These are phyloP conservation scores for Icerya purchasi DNA, from an alignment of 2,888 invertebrate species.

Conservation along the genomic window DNA sequence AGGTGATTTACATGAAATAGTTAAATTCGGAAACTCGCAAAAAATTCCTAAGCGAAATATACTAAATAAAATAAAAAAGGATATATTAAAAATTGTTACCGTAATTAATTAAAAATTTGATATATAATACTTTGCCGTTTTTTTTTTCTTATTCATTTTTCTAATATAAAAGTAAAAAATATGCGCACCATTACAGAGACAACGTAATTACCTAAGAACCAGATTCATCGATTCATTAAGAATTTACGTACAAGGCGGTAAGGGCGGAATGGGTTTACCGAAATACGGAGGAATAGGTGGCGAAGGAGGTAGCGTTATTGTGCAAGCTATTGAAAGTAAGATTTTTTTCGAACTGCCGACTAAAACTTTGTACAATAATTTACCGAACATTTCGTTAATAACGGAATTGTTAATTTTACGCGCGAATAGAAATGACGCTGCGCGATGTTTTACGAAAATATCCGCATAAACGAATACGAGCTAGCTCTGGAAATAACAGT, in stretches of 20 bases:
- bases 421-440: constrained; percentile 26
- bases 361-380: not conserved
- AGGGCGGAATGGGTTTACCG: constrained; percentile 55
- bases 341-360: not conserved
- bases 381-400: not conserved
- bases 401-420: not conserved
- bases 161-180: not conserved
- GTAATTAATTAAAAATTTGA: too few species aligned
- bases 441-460: constrained; percentile 25
- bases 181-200: not conserved
- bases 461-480: constrained; percentile 37
- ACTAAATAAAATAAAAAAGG: too few species aligned
- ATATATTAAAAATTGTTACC: too few species aligned
- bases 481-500: constrained; percentile 53
- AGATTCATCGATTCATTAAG: constrained; percentile 58
- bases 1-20: too few species aligned
- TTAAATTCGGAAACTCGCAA: too few species aligned
- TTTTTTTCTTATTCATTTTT: not conserved
- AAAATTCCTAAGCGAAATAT: too few species aligned
- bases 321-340: constrained; percentile 38
- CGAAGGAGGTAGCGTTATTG: constrained; percentile 65
- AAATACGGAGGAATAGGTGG: constrained; percentile 80
- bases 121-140: not conserved
- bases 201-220: constrained; percentile 21
- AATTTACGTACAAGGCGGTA: constrained; percentile 58